Conservation (phyloP, 35 echinoderm and acorn worm genomes). For the Anneissia japonica region DNA sequence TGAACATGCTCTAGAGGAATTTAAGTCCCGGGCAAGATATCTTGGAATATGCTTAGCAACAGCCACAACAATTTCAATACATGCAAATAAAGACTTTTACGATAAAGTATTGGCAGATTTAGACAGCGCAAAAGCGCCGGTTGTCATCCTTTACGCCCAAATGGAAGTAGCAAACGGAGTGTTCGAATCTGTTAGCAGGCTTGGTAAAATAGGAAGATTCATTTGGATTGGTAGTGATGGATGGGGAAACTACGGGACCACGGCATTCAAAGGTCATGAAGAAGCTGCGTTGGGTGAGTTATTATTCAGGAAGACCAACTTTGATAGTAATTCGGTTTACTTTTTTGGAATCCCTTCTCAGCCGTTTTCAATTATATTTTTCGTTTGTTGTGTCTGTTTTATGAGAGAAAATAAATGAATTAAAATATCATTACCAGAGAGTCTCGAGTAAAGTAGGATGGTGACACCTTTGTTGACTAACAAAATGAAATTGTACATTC, state of each 20-base stretch:
- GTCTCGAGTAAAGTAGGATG: too few relatives aligned
- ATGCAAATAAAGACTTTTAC: constrained; percentile 35
- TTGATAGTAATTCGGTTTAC: too few relatives aligned
- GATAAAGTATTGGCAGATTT: constrained; percentile 1
- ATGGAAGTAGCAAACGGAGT: constrained; percentile 45
- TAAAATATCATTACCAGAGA: too few relatives aligned
- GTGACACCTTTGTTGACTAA: too few relatives aligned
- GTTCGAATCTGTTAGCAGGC: constrained; percentile 29
- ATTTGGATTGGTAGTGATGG: constrained; percentile 96
- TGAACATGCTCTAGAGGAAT: constrained; percentile 60
- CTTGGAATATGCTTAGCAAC: constrained; percentile 63
- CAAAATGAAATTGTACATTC: too few relatives aligned
- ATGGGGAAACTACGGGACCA: constrained; percentile 71
- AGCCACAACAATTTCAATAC: constrained; percentile 35
- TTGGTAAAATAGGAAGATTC: constrained; percentile 30
- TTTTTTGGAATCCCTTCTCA: too few relatives aligned
- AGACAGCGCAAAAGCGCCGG: background rate
- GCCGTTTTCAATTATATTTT: too few relatives aligned
- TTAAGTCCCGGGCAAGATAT: constrained; percentile 10
- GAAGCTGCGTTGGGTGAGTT: constrained; percentile 73
- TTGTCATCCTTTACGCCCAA: constrained; percentile 76
- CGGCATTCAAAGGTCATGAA: constrained; percentile 46
- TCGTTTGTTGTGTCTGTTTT: too few relatives aligned
- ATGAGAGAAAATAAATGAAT: too few relatives aligned
- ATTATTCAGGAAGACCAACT: too few relatives aligned